Evolutionary conservation across 2,797 vertebrate species (phyloP).

Genomic region (Triplophysa yarkandensis): DNA sequence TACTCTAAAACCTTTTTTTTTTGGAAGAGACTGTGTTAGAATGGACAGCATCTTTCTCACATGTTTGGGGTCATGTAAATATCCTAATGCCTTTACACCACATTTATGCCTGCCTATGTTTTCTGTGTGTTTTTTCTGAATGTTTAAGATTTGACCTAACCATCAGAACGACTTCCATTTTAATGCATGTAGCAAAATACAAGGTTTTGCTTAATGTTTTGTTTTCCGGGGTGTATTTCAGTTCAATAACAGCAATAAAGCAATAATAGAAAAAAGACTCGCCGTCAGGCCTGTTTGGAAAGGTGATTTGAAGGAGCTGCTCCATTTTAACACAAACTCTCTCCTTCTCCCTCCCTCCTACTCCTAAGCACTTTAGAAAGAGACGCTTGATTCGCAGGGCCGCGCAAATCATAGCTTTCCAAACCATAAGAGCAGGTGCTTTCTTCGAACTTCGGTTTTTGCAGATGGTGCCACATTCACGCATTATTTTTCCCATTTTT

Average conservation of each 20-base stretch:
- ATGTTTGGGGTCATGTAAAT: slow-evolving; percentile 47
- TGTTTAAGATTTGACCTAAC: background rate
- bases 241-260: slow-evolving; percentile 76
- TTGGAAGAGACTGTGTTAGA: slow-evolving; percentile 55
- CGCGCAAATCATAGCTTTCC: slow-evolving; percentile 61
- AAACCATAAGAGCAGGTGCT: slow-evolving; percentile 48
- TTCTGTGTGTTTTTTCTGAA: background rate
- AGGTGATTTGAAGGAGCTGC: slow-evolving; percentile 75
- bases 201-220: slow-evolving; percentile 42
- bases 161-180: background rate
- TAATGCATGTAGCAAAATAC: slow-evolving; percentile 12
- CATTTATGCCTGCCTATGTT: background rate
- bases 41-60: slow-evolving; percentile 59
- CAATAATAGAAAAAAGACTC: slow-evolving; percentile 60
- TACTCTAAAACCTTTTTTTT: slow-evolving; percentile 33
- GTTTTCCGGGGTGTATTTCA: slow-evolving; percentile 50
- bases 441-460: slow-evolving; percentile 47
- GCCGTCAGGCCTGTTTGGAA: slow-evolving; percentile 69
- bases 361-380: slow-evolving; percentile 65
- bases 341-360: slow-evolving; percentile 56
- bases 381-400: slow-evolving; percentile 75
- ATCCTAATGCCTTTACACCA: background rate
- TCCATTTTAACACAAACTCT: slow-evolving; percentile 68
- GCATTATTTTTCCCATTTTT: slow-evolving; percentile 12
- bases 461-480: slow-evolving; percentile 63